Conservation (phyloP, 2,797 vertebrate species). For the Onychomys torridus region DNA sequence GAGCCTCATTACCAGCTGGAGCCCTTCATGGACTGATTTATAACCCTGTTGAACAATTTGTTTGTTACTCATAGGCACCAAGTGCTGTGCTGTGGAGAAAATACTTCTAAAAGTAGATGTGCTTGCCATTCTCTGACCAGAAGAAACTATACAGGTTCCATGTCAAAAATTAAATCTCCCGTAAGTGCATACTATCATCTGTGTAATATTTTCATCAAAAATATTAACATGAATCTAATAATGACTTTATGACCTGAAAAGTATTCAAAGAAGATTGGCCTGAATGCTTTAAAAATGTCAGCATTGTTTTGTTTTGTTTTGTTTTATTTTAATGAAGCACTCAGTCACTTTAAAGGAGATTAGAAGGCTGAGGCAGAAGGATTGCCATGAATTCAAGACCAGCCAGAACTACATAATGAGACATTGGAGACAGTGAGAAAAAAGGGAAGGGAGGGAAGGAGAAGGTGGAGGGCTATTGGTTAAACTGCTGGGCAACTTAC, state of each 20-base stretch:
- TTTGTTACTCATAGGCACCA: neutral
- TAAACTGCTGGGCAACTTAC: neutral
- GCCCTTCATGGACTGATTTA: neutral
- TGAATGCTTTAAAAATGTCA: neutral
- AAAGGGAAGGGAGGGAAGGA: neutral
- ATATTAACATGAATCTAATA: neutral
- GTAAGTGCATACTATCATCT: neutral
- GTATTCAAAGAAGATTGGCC: neutral
- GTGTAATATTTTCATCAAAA: conserved; percentile 11
- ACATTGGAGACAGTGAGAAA: neutral
- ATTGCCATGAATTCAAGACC: neutral
- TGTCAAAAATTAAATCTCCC: conserved; percentile 31
- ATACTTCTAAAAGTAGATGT: neutral
- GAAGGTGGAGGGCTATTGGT: neutral
- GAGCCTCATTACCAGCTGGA: neutral
- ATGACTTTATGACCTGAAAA: conserved; percentile 11
- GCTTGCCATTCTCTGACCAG: neutral
- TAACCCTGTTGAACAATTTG: neutral
- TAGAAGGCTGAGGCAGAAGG: neutral
- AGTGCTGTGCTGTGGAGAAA: neutral
- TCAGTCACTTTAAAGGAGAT: neutral
- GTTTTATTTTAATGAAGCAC: neutral
- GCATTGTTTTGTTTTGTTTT: too few relatives aligned
- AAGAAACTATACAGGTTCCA: neutral
- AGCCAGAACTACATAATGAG: neutral